phyloP scores from a whole-genome alignment of 1,140 invertebrate species.

The Notospermus geniculatus region DNA sequence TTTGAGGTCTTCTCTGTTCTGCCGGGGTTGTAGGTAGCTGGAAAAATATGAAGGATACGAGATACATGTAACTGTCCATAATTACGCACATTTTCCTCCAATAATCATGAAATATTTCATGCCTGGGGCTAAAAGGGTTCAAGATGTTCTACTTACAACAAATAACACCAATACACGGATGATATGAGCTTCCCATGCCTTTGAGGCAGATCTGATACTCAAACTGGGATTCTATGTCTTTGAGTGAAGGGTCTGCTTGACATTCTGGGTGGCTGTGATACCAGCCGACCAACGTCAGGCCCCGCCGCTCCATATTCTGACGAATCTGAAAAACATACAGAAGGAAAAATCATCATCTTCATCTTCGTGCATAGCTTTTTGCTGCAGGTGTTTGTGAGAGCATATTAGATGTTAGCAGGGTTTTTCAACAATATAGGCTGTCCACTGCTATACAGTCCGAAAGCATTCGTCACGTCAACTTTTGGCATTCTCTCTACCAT shows the following conservation, averaged over 20 bases:
- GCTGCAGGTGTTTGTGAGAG: too few relatives aligned
- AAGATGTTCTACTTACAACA: too few relatives aligned
- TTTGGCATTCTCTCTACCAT: too few relatives aligned
- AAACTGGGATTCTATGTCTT: constrained; percentile 87
- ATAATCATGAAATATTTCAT: too few relatives aligned
- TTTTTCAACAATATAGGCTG: too few relatives aligned
- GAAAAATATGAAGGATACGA: constrained; percentile 54
- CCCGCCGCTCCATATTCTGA: constrained; percentile 75
- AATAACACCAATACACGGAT: constrained; percentile 89
- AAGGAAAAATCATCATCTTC: not conserved
- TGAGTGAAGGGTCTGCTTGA: constrained; percentile 79
- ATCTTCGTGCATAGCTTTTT: too few relatives aligned
- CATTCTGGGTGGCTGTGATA: constrained; percentile 91
- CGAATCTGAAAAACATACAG: constrained; percentile 72
- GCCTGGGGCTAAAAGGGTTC: too few relatives aligned
- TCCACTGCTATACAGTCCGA: too few relatives aligned
- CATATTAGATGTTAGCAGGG: too few relatives aligned
- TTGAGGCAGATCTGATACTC: constrained; percentile 95
- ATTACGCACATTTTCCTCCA: too few relatives aligned
- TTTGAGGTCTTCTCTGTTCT: constrained; percentile 38
- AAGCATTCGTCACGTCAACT: too few relatives aligned
- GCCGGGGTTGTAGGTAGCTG: constrained; percentile 76
- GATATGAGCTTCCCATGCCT: constrained; percentile 83
- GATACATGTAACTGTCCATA: too few relatives aligned
- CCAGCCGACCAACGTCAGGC: constrained; percentile 85